phyloP scores from a whole-genome alignment of 1,140 invertebrate species.

The Caenorhabditis remanei region DNA sequence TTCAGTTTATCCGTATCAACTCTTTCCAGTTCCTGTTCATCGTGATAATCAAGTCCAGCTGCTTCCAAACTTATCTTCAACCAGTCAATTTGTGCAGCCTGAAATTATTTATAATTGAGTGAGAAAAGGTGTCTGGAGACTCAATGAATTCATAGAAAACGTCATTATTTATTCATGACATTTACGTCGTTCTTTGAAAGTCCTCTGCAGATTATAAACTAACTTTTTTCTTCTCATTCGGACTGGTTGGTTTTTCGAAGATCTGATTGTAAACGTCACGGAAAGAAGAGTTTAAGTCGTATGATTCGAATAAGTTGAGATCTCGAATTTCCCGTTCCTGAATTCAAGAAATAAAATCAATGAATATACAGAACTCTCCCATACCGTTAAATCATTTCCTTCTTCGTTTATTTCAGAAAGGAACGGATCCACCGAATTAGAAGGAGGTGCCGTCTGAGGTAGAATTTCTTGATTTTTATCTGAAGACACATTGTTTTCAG shows the following conservation, averaged over 20 bases:
- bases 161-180: neutral
- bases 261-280: conserved; percentile 61
- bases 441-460: neutral
- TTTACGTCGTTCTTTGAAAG: neutral
- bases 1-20: conserved; percentile 39
- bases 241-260: conserved; percentile 38
- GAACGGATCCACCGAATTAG: neutral
- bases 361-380: neutral
- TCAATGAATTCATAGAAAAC: neutral
- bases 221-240: conserved; percentile 22
- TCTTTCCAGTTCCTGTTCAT: conserved; percentile 46
- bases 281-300: conserved; percentile 58
- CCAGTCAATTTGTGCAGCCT: conserved; percentile 61
- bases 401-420: neutral
- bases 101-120: neutral
- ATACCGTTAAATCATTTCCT: neutral
- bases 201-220: neutral
- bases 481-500: conserved; percentile 1
- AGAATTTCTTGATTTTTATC: neutral
- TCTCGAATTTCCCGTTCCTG: conserved; percentile 45
- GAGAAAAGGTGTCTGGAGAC: neutral
- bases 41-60: conserved; percentile 58
- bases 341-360: neutral
- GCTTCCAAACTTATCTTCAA: conserved; percentile 61
- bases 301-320: conserved; percentile 57